Conservation (phyloP, 2,797 vertebrate species). For the Chelidonichthys spinosus region DNA sequence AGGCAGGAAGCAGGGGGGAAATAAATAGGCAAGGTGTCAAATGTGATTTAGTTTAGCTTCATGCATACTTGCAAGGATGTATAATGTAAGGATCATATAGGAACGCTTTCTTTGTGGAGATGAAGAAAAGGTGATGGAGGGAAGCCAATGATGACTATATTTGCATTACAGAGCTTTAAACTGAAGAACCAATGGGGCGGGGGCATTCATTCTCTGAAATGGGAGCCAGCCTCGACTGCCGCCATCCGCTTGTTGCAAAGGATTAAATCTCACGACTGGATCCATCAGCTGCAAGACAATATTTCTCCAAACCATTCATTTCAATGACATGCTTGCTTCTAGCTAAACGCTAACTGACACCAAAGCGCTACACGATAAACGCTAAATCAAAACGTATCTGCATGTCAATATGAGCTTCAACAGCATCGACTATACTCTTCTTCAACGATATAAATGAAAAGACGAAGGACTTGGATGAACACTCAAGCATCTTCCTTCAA, state of each 20-base stretch:
- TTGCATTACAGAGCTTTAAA: conserved; percentile 64
- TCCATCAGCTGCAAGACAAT: conserved; percentile 64
- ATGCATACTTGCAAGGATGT: background rate
- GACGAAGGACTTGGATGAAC: conserved; percentile 22
- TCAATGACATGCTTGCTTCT: conserved; percentile 32
- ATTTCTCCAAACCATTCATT: conserved; percentile 29
- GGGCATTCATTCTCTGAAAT: conserved; percentile 16
- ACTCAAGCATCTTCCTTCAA: background rate
- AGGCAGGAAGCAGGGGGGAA: conserved; percentile 37
- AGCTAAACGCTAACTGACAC: conserved; percentile 23
- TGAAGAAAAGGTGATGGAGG: background rate
- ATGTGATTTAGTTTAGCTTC: conserved; percentile 40
- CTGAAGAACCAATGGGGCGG: conserved; percentile 14
- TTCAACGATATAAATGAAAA: conserved; percentile 24
- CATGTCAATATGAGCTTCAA: conserved; percentile 59
- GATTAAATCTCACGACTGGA: conserved; percentile 34
- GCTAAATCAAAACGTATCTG: conserved; percentile 33
- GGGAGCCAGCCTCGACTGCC: conserved; percentile 23
- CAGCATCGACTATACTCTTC: conserved; percentile 54
- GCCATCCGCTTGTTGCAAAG: conserved; percentile 4
- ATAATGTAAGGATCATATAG: conserved; percentile 9
- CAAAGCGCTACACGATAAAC: conserved; percentile 30
- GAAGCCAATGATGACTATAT: conserved; percentile 31
- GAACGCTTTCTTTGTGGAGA: conserved; percentile 2
- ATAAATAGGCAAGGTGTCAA: conserved; percentile 46